Evolutionary conservation across 2,888 invertebrate genomes (phyloP).

Genomic region (Orthosia incerta): DNA sequence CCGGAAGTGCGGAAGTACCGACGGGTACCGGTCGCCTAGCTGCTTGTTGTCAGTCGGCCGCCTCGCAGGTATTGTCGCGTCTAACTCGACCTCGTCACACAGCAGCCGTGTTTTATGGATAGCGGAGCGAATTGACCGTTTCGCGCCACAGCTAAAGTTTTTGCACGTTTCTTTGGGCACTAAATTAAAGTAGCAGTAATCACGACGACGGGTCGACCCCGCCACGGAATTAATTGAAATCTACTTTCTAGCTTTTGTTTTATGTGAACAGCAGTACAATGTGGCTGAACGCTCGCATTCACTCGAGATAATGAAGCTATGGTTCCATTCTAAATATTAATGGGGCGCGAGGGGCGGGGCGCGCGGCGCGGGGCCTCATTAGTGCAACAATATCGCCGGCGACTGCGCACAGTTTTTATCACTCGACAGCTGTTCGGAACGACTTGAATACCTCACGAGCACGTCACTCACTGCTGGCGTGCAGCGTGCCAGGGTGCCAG

Average conservation of each 20-base stretch:
- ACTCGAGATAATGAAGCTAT: conserved; percentile 53
- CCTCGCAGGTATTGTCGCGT: background rate
- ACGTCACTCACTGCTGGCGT: background rate
- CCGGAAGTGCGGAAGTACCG: conserved; percentile 26
- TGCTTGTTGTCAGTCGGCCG: conserved; percentile 10
- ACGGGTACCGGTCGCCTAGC: background rate
- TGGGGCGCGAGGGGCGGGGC: conserved; percentile 19
- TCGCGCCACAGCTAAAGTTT: conserved; percentile 6
- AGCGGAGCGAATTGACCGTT: conserved; percentile 8
- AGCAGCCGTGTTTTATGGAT: background rate
- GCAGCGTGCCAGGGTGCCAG: background rate
- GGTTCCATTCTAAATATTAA: conserved; percentile 40
- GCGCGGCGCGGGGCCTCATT: conserved; percentile 33
- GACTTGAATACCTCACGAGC: conserved; percentile 11
- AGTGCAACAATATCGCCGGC: conserved; percentile 27
- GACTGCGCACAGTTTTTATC: conserved; percentile 39
- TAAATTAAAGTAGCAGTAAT: conserved; percentile 33
- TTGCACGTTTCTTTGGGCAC: conserved; percentile 27
- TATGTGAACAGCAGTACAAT: conserved; percentile 50
- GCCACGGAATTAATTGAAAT: conserved; percentile 45
- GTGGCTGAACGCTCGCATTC: conserved; percentile 43
- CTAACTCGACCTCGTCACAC: background rate
- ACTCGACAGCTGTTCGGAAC: conserved; percentile 18
- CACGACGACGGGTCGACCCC: background rate
- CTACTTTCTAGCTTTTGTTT: conserved; percentile 58